A percentile compares a stretch with the other conserved stretches of the same genome.
Conservation (phyloP, 2,113 vertebrate species). For the Epinephelus moara region DNA sequence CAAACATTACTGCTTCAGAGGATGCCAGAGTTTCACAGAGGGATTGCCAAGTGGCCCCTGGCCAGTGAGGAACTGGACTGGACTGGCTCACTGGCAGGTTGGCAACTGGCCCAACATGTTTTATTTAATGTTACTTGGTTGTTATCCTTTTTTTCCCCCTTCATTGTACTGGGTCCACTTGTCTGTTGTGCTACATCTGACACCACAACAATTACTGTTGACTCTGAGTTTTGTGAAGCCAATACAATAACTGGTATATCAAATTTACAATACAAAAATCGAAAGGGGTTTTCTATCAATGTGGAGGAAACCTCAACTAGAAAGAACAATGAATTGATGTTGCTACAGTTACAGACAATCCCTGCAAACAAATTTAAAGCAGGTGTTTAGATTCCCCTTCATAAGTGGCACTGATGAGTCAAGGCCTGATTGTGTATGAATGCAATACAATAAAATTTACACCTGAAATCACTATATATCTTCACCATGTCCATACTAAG, state of each 20-base stretch:
- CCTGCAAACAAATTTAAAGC: neutral
- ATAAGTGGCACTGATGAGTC: neutral
- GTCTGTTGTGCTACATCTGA: neutral
- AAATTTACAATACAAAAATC: neutral
- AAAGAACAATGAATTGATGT: neutral
- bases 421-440: neutral
- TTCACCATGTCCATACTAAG: no score
- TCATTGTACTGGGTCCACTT: neutral
- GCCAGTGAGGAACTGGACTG: neutral
- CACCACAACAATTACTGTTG: neutral
- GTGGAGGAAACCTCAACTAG: neutral
- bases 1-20: neutral
- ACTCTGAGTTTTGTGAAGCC: neutral
- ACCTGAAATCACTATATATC: neutral
- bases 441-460: neutral
- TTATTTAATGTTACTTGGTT: neutral
- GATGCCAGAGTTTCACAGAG: neutral
- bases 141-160: neutral
- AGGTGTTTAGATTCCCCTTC: no score
- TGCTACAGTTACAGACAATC: neutral
- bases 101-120: neutral
- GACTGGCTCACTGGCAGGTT: neutral
- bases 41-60: neutral
- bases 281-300: neutral
- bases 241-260: neutral